Conservation (phyloP, 2,113 vertebrate genomes). For the Notarius quadriscutis region DNA sequence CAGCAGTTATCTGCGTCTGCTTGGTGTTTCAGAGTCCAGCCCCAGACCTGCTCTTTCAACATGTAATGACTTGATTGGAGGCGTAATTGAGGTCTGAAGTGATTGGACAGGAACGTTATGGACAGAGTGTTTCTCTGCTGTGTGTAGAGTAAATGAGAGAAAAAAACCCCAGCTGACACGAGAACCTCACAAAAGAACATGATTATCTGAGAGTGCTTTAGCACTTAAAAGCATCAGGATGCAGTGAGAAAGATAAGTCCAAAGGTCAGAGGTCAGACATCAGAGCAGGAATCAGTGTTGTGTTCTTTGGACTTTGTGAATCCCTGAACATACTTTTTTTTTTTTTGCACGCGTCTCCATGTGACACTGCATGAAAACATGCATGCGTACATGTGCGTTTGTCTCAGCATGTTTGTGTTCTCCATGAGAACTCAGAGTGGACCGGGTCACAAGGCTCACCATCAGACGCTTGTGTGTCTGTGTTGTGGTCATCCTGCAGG, state of each 20-base stretch:
- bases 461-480: slow-evolving; percentile 18
- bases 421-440: not conserved
- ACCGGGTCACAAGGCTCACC: slow-evolving; percentile 5
- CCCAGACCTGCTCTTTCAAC: not conserved
- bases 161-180: slow-evolving; percentile 30
- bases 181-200: slow-evolving; percentile 14
- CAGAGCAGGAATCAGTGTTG: not conserved
- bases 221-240: slow-evolving; percentile 10
- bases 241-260: not conserved
- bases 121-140: slow-evolving; percentile 46
- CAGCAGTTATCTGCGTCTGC: slow-evolving; percentile 11
- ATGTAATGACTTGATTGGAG: slow-evolving; percentile 34
- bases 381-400: not conserved
- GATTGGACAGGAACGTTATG: slow-evolving; percentile 27
- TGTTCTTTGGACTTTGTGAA: not conserved
- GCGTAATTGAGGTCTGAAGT: slow-evolving; percentile 36
- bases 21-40: not conserved
- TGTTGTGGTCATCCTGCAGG: slow-evolving; percentile 74
- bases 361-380: not conserved
- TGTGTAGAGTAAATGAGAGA: slow-evolving; percentile 48
- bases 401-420: not conserved
- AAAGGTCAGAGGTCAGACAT: not conserved
- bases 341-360: not conserved
- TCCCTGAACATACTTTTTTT: not conserved
- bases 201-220: not conserved